Percentiles rank a stretch among this genome's conserved stretches.
phyloP scores from a whole-genome alignment of 2,797 vertebrate species.

The Acanthurus tractus region DNA sequence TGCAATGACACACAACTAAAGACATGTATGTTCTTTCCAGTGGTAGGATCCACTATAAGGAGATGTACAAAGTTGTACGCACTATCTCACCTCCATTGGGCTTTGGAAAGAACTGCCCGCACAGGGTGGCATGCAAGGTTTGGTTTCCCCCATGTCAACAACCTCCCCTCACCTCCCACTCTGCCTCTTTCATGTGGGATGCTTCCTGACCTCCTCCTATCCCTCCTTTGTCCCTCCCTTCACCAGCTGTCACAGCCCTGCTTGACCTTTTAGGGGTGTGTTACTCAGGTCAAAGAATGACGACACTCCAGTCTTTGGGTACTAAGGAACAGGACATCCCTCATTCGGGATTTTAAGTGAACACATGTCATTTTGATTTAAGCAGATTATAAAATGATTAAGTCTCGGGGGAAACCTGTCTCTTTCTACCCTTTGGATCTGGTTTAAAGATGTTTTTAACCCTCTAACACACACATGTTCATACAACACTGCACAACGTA shows the following conservation, averaged over 20 bases:
- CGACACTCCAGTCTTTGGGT: constrained; percentile 69
- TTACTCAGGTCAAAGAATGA: constrained; percentile 80
- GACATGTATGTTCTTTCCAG: constrained; percentile 95
- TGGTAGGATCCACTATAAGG: constrained; percentile 99
- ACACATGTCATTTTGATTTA: not conserved
- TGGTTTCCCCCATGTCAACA: constrained; percentile 87
- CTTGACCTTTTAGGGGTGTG: constrained; percentile 66
- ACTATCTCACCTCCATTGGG: constrained; percentile 99
- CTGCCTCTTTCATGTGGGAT: constrained; percentile 61
- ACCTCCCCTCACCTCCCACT: constrained; percentile 19
- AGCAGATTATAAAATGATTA: not conserved
- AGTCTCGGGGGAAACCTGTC: constrained; percentile 52
- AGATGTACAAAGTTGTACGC: constrained; percentile 99
- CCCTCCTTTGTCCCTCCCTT: constrained; percentile 52
- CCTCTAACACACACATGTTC: not conserved
- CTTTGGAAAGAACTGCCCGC: constrained; percentile 99
- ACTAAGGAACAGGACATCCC: constrained; percentile 75
- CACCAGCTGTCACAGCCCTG: constrained; percentile 55
- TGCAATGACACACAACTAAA: constrained; percentile 68
- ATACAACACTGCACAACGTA: not conserved
- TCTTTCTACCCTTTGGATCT: constrained; percentile 83
- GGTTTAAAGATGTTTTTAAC: constrained; percentile 42
- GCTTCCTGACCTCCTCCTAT: constrained; percentile 80
- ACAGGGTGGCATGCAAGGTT: constrained; percentile 99
- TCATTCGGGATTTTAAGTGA: constrained; percentile 6